A percentile compares a stretch with the other conserved stretches of the same genome.
Conservation (phyloP, 2,797 vertebrate species). For the Saxicola maurus region DNA sequence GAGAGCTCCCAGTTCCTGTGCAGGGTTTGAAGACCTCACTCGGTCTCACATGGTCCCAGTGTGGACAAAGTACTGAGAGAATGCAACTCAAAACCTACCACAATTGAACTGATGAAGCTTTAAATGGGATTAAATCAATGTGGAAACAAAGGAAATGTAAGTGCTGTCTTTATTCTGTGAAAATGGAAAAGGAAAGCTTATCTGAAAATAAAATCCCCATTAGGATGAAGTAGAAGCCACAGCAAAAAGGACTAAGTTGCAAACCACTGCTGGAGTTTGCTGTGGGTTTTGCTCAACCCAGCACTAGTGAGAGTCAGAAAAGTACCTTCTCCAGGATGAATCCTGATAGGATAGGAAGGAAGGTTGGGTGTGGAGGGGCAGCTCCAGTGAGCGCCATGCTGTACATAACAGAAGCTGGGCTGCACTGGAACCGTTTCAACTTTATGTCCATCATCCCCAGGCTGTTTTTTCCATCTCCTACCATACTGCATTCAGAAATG, state of each 20-base stretch:
- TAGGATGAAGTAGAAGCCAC: background rate
- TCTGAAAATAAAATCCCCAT: background rate
- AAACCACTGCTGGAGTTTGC: background rate
- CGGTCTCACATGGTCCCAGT: background rate
- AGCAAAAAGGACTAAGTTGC: background rate
- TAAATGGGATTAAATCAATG: background rate
- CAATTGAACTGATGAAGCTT: background rate
- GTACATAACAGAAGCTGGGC: background rate
- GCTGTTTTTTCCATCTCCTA: constrained; percentile 4
- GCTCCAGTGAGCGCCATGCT: accelerated
- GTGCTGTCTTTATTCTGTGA: constrained; percentile 1
- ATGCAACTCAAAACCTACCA: background rate
- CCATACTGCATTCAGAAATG: constrained; percentile 1
- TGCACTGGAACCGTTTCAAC: background rate
- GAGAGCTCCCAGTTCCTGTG: background rate
- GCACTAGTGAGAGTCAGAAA: background rate
- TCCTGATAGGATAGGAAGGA: background rate
- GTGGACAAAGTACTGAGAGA: background rate
- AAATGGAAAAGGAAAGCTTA: background rate
- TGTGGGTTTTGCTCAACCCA: background rate
- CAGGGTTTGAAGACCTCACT: background rate
- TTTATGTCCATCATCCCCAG: constrained; percentile 5
- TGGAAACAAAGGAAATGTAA: background rate
- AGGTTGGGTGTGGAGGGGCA: accelerated
- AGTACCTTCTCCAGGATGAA: constrained; percentile 6